These are phyloP conservation scores for Dynastes maya DNA, from an alignment of 2,888 invertebrate genomes.

Conservation along the genomic window DNA sequence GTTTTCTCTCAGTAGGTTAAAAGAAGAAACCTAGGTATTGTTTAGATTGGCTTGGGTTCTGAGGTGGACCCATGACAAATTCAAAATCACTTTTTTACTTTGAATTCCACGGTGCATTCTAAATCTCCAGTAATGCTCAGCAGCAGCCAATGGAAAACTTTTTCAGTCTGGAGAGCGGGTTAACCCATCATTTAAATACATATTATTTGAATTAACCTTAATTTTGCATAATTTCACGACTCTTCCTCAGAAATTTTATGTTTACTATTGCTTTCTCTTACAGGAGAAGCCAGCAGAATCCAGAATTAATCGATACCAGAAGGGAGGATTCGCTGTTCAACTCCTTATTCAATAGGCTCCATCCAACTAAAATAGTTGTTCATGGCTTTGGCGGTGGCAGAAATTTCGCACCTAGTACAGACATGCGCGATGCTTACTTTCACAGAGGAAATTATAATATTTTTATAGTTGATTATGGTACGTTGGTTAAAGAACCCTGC, in stretches of 20 bases:
- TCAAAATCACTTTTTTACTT: no score
- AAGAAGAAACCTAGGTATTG: no score
- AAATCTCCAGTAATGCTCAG: no score
- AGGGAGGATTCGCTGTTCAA: conserved; percentile 80
- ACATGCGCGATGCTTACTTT: conserved; percentile 88
- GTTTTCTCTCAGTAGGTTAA: no score
- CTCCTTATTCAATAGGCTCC: conserved; percentile 83
- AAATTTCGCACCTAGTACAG: conserved; percentile 87
- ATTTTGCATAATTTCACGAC: no score
- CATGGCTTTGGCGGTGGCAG: conserved; percentile 93
- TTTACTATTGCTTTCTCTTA: conserved; percentile 52
- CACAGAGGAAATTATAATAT: conserved; percentile 86
- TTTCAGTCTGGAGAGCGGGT: no score
- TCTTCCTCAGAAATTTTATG: neutral
- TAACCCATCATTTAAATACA: no score
- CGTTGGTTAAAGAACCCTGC: conserved; percentile 87
- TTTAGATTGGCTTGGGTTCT: no score
- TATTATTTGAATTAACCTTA: no score
- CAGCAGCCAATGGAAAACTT: no score
- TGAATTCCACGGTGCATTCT: no score
- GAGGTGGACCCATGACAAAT: no score
- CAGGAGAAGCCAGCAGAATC: conserved; percentile 83
- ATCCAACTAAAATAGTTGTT: conserved; percentile 90
- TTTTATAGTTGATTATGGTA: conserved; percentile 89
- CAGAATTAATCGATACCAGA: conserved; percentile 81